Base-by-base conservation (phyloP, 2,888 invertebrate species). In the Odontothrips loti region DNA sequence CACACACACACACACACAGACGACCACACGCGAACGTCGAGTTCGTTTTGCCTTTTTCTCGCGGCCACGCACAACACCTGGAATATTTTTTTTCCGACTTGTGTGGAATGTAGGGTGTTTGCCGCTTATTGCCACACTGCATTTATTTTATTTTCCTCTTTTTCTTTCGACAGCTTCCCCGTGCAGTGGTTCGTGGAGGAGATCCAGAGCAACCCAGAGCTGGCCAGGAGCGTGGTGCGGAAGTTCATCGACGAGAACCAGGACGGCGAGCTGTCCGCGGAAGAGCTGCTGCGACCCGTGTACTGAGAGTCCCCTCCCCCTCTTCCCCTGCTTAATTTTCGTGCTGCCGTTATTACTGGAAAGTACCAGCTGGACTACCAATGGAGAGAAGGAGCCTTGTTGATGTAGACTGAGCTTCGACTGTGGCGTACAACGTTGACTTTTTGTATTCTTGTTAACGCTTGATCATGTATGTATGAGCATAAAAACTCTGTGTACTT, bases 131-230 rank as follows among this genome's bases (percentile, higher is more conserved):
- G 34, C 34, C 34, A 43, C 6, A 43, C 34, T 43, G 34, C 34
- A 2, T 43, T 51, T 3, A 20, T 51, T 3, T 17, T 6, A 6
- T 17, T 81, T 17, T 82, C 11, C 51, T 0, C 17, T 15, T 81
- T 81, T 68, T 83, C 81, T 79, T 75, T 82, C 83, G 84, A 83
- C 82, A 87, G 86, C 81, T 85, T 87, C 82, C 86, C 87, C 6
- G 86, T 85, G 23, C 85, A 86, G 51, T 87, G 87, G 87, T 84
- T 87, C 79, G 86, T 86, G 8, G 86, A 87, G 78, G 87, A 87
- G 82, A 87, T 91, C 86, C 87, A 90, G 83, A 89, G 89, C 85
- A 91, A 90, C 85, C 90, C 90, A 0, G 90, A 90, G 84, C 89
- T 91, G 85, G 89, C 90, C 79, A 88, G 90, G 84, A 89, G 90